Percentiles rank a stretch among this genome's conserved stretches.
Conservation (phyloP, 2,888 invertebrate genomes). For the Philereme vetulata region DNA sequence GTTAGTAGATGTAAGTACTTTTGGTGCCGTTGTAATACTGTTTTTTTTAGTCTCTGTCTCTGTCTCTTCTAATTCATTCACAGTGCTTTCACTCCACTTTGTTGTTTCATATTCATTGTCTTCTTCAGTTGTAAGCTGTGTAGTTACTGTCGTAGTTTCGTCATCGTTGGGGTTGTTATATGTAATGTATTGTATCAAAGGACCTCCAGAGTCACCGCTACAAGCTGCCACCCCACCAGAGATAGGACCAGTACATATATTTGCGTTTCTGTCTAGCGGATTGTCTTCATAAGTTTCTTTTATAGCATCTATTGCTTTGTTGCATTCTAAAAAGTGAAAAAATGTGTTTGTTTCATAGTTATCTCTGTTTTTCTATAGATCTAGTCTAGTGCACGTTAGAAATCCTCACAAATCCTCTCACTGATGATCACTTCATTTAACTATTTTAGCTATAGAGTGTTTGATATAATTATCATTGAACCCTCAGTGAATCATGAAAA, state of each 20-base stretch:
- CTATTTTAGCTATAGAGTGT: too few relatives aligned
- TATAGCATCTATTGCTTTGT: conserved; percentile 62
- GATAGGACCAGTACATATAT: conserved; percentile 82
- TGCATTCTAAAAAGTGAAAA: conserved; percentile 62
- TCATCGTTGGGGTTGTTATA: conserved; percentile 23
- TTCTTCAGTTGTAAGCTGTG: conserved; percentile 19
- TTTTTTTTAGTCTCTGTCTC: conserved; percentile 14
- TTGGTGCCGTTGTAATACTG: conserved; percentile 8
- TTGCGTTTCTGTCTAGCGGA: conserved; percentile 67
- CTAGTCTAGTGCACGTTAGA: too few relatives aligned
- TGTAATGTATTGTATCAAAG: conserved; percentile 62
- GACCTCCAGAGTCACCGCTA: conserved; percentile 83
- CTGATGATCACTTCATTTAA: too few relatives aligned
- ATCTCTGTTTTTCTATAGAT: too few relatives aligned
- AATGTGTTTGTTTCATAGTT: too few relatives aligned
- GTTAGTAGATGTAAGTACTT: conserved; percentile 8
- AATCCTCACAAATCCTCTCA: too few relatives aligned
- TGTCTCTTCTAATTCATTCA: conserved; percentile 2
- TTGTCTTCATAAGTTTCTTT: conserved; percentile 62
- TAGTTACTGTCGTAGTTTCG: conserved; percentile 39
- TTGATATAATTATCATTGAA: too few relatives aligned
- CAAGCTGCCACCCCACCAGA: conserved; percentile 79
- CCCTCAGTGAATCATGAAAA: too few relatives aligned
- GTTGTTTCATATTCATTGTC: neutral
- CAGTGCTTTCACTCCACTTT: neutral